Conservation (phyloP, 2,113 vertebrate species). For the Caretta caretta region DNA sequence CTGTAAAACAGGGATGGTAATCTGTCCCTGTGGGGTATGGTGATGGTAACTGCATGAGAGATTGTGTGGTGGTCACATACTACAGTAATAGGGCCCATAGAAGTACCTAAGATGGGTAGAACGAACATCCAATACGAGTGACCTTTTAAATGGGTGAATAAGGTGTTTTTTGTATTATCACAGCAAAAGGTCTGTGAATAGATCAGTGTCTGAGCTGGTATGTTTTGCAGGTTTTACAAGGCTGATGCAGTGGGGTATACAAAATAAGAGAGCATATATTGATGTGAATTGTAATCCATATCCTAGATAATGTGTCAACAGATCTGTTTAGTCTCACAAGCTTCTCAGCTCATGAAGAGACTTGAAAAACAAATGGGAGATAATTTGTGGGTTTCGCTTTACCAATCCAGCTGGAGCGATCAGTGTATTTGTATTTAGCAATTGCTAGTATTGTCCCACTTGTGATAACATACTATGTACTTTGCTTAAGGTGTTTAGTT, state of each 20-base stretch:
- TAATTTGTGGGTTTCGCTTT: rapidly evolving
- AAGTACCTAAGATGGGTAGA: background rate
- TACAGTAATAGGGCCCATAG: background rate
- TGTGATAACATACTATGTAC: background rate
- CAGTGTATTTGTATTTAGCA: background rate
- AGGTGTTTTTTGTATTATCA: background rate
- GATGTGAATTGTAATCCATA: background rate
- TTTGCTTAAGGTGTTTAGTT: background rate
- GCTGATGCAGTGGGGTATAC: too few species aligned
- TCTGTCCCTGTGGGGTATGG: background rate
- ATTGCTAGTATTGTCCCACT: background rate
- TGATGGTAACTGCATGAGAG: background rate
- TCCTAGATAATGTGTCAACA: background rate
- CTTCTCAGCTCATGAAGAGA: background rate
- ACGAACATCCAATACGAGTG: rapidly evolving
- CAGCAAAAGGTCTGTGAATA: background rate
- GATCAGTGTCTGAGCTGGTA: background rate
- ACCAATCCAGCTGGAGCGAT: background rate
- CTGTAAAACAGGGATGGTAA: too few species aligned
- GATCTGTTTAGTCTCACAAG: background rate
- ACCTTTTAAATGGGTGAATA: too few species aligned
- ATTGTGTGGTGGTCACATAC: background rate
- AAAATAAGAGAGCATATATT: background rate
- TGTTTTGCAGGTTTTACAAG: background rate
- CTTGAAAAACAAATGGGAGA: background rate